phyloP scores from a whole-genome alignment of 2,888 invertebrate species.

The Tortricodes alternella region DNA sequence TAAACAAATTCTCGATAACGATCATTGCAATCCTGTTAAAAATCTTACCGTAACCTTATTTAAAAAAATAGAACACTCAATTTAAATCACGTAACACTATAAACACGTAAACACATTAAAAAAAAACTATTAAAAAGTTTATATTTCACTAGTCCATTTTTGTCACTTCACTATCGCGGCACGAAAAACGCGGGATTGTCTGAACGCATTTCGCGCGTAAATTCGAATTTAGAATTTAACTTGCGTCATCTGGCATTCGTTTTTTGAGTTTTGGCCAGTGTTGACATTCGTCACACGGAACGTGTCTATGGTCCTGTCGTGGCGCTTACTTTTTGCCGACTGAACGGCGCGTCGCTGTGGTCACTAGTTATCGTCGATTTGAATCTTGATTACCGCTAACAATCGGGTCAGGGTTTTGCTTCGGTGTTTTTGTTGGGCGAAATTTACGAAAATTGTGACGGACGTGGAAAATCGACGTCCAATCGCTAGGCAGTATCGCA shows the following conservation, averaged over 20 bases:
- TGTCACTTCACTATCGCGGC: slow-evolving; percentile 33
- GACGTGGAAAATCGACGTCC: slow-evolving; percentile 16
- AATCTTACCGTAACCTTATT: slow-evolving; percentile 45
- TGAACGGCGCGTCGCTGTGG: slow-evolving; percentile 66
- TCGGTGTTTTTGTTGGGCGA: slow-evolving; percentile 41
- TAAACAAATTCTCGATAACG: too few relatives aligned
- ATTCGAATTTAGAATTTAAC: slow-evolving; percentile 57
- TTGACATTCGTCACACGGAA: slow-evolving; percentile 34
- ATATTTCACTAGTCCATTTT: slow-evolving; percentile 10
- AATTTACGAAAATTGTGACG: slow-evolving; percentile 25
- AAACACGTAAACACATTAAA: too few relatives aligned
- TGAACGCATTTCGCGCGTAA: slow-evolving; percentile 51
- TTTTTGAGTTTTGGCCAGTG: slow-evolving; percentile 50
- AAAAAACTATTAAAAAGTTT: too few relatives aligned
- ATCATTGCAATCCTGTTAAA: slow-evolving; percentile 27
- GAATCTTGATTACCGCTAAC: slow-evolving; percentile 71
- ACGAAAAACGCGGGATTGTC: slow-evolving; percentile 40
- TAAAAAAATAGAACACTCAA: too few relatives aligned
- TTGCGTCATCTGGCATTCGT: slow-evolving; percentile 45
- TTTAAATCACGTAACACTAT: too few relatives aligned
- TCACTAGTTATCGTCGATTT: slow-evolving; percentile 76
- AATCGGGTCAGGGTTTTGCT: slow-evolving; percentile 73
- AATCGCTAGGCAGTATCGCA: slow-evolving; percentile 2
- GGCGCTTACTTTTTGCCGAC: slow-evolving; percentile 67
- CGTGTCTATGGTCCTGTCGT: slow-evolving; percentile 52